Conservation (phyloP, 2,888 invertebrate species). For the Taphrorychus bicolor region DNA sequence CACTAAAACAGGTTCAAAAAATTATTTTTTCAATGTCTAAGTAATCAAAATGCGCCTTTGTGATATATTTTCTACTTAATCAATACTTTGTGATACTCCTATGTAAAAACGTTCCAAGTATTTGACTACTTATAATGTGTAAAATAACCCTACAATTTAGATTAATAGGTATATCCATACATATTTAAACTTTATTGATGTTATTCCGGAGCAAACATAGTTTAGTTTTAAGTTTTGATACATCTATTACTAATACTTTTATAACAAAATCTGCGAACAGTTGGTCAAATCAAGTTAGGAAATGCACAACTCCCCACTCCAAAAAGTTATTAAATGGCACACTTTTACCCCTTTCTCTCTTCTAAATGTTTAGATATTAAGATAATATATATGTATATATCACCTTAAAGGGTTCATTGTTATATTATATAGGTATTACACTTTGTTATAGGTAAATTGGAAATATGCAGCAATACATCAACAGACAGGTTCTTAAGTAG, state of each 20-base stretch:
- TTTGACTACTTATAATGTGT: neutral
- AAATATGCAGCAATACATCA: too few species aligned
- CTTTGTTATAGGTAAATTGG: too few species aligned
- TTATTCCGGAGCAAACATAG: too few species aligned
- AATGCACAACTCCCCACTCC: too few species aligned
- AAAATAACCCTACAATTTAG: too few species aligned
- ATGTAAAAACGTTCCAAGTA: slow-evolving; percentile 29
- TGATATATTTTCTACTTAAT: slow-evolving; percentile 35
- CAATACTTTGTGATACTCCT: slow-evolving; percentile 38
- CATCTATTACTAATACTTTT: too few species aligned
- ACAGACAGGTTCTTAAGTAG: too few species aligned
- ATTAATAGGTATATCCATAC: too few species aligned
- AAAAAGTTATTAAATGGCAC: neutral
- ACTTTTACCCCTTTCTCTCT: neutral
- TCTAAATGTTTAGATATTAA: neutral
- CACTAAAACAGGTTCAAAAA: neutral
- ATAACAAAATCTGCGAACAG: too few species aligned
- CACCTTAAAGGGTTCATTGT: neutral
- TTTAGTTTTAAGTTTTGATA: too few species aligned
- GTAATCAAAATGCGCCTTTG: slow-evolving; percentile 17
- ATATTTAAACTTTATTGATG: slow-evolving; percentile 9
- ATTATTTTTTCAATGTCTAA: slow-evolving; percentile 6
- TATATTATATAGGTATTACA: too few species aligned
- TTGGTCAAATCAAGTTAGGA: too few species aligned
- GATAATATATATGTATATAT: neutral